Evolutionary conservation across 1,140 invertebrate genomes (phyloP), one percentile per base, ranked within the genome.

Genomic region (Sminthurinus signatus): DNA sequence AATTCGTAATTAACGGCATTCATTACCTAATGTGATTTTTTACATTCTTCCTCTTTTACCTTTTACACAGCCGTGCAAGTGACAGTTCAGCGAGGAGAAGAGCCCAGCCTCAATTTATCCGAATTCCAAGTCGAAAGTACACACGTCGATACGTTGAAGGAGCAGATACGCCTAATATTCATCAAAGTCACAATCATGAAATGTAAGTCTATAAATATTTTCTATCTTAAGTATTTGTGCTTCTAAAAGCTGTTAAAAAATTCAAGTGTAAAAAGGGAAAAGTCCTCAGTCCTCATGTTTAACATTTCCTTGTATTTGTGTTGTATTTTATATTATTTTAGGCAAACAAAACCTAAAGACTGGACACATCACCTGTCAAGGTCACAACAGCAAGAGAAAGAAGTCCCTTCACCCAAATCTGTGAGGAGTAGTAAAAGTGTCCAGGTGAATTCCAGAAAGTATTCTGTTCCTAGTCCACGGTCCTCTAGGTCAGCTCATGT

Each of bases 121-220:
- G 93, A 69, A 89, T 87, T n/a, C 89, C 92, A 8, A 96, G 92
- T 65, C 82, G 90, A 68, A 81, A 92, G n/a, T 68, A 65, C 50
- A 69, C 64, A 70, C 81, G 91, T 66, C 82, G 89, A 64, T 81
- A 86, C 62, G 83, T 87, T 57, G 88, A 89, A 76, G 84, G 85
- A 23, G 10, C 54, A n/a, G 54, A 56, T 8, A n/a, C 23, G 46
- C 10, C 5, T 48, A 48, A 8, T 19, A 19, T 10, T 48, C 46
- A 48, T 23, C 46, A 48, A 19, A 19, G 29, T 76, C 79, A 68
- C 75, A 77, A 65, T 79, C 80, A 69, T 67, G 23, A 17, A 19
- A 32, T 21, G 17, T 27, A 36, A 57, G 31, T 23, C 55, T 21
- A 54, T 54, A 14, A 23, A 14, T 15, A 10, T 42, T n/a, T 42